Conservation (phyloP, 92 coral and sea anemone genomes). For the Porites cylindrica region DNA sequence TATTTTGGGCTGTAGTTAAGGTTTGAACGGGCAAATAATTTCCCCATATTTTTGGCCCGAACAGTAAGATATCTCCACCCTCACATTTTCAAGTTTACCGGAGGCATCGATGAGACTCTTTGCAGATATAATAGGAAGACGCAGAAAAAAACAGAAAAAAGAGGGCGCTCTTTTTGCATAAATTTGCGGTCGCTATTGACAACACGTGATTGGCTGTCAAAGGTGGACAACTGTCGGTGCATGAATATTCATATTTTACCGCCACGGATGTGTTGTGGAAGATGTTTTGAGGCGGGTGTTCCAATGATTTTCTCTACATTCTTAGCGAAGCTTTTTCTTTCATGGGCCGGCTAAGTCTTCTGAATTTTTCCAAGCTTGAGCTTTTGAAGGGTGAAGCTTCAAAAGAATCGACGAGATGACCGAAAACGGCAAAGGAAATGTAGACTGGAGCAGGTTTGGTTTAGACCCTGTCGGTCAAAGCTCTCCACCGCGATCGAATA, state of each 20-base stretch:
- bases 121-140: too few species aligned
- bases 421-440: constrained; percentile 55
- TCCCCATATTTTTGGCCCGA: too few species aligned
- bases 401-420: constrained; percentile 18
- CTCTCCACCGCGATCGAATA: constrained; percentile 22
- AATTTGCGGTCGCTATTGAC: constrained; percentile 17
- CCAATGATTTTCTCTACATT: not conserved
- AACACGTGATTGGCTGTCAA: constrained; percentile 37
- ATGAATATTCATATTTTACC: constrained; percentile 28
- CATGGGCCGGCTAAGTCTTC: constrained; percentile 16
- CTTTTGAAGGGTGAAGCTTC: not conserved
- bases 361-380: not conserved
- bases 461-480: constrained; percentile 71
- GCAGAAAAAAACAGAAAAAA: too few species aligned
- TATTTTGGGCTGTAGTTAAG: too few species aligned
- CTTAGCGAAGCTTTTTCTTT: constrained; percentile 17
- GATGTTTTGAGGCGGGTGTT: not conserved
- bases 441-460: constrained; percentile 91
- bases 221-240: not conserved
- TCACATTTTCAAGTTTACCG: too few species aligned
- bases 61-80: too few species aligned
- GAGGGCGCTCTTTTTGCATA: not conserved
- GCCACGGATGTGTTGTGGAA: not conserved
- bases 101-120: too few species aligned
- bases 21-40: too few species aligned